phyloP scores from a whole-genome alignment of 2,113 vertebrate species.

The Formicarius rufipectus region DNA sequence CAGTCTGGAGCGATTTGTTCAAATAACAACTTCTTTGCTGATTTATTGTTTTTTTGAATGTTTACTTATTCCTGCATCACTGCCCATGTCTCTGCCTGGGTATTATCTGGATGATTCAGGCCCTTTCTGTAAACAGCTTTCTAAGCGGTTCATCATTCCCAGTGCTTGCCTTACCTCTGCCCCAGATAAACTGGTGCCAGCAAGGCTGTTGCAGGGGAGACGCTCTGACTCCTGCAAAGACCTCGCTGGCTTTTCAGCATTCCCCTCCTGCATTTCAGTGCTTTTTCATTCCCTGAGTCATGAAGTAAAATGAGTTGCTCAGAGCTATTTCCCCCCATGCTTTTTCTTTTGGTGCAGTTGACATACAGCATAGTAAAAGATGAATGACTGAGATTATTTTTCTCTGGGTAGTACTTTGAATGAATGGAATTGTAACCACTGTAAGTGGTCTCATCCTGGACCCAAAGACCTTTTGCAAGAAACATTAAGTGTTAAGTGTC shows the following conservation, averaged over 20 bases:
- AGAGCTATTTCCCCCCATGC: not conserved
- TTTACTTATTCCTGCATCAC: not conserved
- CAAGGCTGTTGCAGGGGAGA: not conserved
- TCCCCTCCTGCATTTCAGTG: not conserved
- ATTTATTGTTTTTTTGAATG: not conserved
- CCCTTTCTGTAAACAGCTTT: not conserved
- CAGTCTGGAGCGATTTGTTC: fast-evolving
- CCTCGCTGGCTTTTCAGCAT: not conserved
- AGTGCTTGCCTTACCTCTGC: not conserved
- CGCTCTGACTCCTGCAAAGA: not conserved
- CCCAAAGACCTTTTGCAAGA: not conserved
- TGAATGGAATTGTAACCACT: not conserved
- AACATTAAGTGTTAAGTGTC: not conserved
- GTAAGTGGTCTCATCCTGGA: not conserved
- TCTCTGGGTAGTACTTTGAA: not conserved
- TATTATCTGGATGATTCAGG: not conserved
- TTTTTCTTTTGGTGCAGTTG: not conserved
- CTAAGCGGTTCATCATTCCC: not conserved
- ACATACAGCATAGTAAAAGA: not conserved
- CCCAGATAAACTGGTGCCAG: not conserved
- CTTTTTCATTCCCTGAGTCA: not conserved
- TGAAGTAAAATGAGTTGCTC: not conserved
- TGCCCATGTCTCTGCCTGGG: not conserved
- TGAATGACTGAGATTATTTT: not conserved
- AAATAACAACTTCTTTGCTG: not conserved